phyloP scores from a whole-genome alignment of 1,140 invertebrate species.

The Euborellia annulipes region DNA sequence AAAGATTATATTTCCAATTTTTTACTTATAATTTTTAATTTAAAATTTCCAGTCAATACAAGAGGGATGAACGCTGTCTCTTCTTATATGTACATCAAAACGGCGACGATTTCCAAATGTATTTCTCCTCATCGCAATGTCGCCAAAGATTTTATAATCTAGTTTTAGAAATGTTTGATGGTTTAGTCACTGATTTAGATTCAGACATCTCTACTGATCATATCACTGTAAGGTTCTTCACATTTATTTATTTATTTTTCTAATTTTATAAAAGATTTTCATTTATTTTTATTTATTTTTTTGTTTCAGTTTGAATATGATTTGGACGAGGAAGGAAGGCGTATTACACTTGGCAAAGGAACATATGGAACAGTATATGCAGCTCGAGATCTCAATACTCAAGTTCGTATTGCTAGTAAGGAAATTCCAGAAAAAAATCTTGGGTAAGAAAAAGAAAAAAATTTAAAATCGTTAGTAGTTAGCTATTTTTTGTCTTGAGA shows the following conservation, averaged over 20 bases:
- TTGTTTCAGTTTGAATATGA: constrained; percentile 86
- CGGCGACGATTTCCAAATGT: constrained; percentile 98
- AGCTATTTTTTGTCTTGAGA: too few relatives aligned
- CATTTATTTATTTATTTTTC: constrained; percentile 1
- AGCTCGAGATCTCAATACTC: constrained; percentile 84
- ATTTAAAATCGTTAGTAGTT: too few relatives aligned
- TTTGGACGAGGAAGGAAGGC: constrained; percentile 73
- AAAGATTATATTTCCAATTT: too few relatives aligned
- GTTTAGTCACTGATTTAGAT: constrained; percentile 68
- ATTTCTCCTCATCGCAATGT: constrained; percentile 76
- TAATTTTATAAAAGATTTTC: not conserved
- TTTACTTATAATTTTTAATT: constrained; percentile 5
- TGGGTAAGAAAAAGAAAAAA: constrained; percentile 46
- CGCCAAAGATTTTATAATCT: constrained; percentile 69
- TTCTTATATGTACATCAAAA: constrained; percentile 97
- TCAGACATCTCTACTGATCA: constrained; percentile 49
- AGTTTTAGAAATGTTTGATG: constrained; percentile 67
- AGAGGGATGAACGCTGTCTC: constrained; percentile 85
- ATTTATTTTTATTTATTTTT: constrained; percentile 15
- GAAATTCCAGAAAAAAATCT: constrained; percentile 94
- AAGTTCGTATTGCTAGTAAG: constrained; percentile 93
- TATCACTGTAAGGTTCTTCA: constrained; percentile 37
- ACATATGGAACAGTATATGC: constrained; percentile 94
- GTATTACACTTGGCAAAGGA: constrained; percentile 82
- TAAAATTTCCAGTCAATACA: constrained; percentile 56